Base-by-base conservation (phyloP, 2,113 vertebrate genomes). In the Nettapus auritus region DNA sequence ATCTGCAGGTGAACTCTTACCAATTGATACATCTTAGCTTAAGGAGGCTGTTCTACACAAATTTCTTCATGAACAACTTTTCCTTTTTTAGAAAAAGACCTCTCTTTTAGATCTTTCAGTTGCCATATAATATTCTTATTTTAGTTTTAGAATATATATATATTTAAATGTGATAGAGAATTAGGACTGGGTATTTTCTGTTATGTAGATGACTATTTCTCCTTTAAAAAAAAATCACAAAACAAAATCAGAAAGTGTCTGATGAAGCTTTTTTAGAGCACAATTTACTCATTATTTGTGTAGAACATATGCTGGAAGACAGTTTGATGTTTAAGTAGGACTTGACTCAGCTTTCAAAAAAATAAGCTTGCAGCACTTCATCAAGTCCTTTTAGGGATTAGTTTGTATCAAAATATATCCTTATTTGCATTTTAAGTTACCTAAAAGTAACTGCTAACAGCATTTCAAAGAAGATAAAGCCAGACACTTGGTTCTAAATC, bases 301-400 rank as follows among this genome's bases (percentile, higher is more conserved):
- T 59, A 70, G 82, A 94, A 89, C 22, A 60, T 38, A 34, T 81
- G 40, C 62, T 71, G 74, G 77, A 73, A 96, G 56, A 80, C 62
- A 95, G 90, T 84, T 94, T 93, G 88, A 97, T 96, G 86, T 93
- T 94, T 79, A 96, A 93, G 96, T 96, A 92, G 83, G 86, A 90
- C 88, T 95, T 95, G 88, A 95, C 80, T 96, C 94, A 92, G 86
- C 92, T 92, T 86, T 94, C 88, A 94, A 83, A 76, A 93, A 96
- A 94, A 97, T 89, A 96, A 90, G 92, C 86, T 94, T 84, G 88
- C 77, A 94, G 86, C 82, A 88, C 80, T 95, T 97, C 90, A 96
- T 95, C 82, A 84, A 91, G 86, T 88, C 83, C 70, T 96, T 95
- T 93, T 86, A 96, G 88, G 93, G 88, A 96, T 97, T 96, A 92